A percentile compares a stretch with the other conserved stretches of the same genome.
phyloP scores from a whole-genome alignment of 2,113 vertebrate species.

The Eclectus roratus region DNA sequence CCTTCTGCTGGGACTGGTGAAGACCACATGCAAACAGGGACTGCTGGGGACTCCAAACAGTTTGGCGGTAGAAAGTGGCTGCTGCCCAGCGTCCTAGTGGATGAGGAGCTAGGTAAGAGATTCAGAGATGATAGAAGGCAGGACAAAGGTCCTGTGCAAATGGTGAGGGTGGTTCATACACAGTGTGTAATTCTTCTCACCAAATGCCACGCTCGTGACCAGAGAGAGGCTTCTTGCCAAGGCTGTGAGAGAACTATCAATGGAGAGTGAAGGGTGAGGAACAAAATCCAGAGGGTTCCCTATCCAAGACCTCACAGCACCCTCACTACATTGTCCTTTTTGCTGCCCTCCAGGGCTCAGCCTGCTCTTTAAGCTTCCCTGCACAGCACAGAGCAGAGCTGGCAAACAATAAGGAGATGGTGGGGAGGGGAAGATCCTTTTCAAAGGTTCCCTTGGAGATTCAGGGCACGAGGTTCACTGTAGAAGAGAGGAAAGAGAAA shows the following conservation, averaged over 20 bases:
- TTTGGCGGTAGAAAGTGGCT: not conserved
- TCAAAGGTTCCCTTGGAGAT: constrained; percentile 54
- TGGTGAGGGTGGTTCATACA: not conserved
- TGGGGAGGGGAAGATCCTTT: constrained; percentile 30
- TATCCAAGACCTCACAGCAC: not conserved
- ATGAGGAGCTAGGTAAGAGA: not conserved
- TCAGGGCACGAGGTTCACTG: constrained; percentile 55
- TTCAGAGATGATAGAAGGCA: not conserved
- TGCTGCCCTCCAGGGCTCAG: not conserved
- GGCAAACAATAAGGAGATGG: constrained; percentile 15
- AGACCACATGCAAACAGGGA: not conserved
- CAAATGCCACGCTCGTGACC: not conserved
- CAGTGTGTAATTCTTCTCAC: not conserved
- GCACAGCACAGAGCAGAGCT: constrained; percentile 1
- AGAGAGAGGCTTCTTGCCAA: not conserved
- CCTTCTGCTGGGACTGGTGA: not conserved
- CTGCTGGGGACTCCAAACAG: not conserved
- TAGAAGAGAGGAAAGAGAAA: constrained; percentile 36
- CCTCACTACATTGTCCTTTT: not conserved
- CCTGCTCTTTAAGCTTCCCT: not conserved
- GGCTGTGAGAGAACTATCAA: not conserved
- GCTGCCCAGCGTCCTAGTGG: not conserved
- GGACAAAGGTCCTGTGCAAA: not conserved
- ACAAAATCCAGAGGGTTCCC: not conserved
- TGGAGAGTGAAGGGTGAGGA: not conserved